Evolutionary conservation across 1,140 invertebrate genomes (phyloP).

Genomic region (Littorina saxatilis): DNA sequence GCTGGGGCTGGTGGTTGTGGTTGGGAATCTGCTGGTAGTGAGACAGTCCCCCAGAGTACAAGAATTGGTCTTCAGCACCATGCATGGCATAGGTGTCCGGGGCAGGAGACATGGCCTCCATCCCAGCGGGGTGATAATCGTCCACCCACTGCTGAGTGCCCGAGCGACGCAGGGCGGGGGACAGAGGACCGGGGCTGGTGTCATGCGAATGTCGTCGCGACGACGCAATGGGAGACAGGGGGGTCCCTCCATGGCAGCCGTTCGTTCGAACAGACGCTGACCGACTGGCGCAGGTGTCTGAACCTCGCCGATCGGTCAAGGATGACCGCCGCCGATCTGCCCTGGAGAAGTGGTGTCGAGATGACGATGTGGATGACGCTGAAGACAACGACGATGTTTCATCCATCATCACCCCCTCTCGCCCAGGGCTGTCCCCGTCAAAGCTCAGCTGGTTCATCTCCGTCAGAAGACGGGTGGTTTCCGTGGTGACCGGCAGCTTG

Average conservation of each 20-base stretch:
- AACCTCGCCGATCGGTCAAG: slow-evolving; percentile 26
- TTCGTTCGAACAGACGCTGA: slow-evolving; percentile 23
- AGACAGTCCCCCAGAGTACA: slow-evolving; percentile 31
- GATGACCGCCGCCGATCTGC: slow-evolving; percentile 37
- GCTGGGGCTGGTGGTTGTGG: neutral
- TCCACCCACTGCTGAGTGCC: slow-evolving; percentile 35
- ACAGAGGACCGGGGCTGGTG: slow-evolving; percentile 39
- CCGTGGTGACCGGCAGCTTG: slow-evolving; percentile 69
- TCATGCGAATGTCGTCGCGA: slow-evolving; percentile 29
- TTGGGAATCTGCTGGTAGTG: slow-evolving; percentile 25
- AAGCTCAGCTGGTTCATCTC: slow-evolving; percentile 68
- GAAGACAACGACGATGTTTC: slow-evolving; percentile 65
- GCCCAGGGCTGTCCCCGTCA: slow-evolving; percentile 50
- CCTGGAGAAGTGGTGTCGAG: slow-evolving; percentile 39
- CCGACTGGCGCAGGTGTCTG: slow-evolving; percentile 13
- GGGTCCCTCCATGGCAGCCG: slow-evolving; percentile 17
- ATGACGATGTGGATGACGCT: slow-evolving; percentile 31
- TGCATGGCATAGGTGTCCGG: neutral
- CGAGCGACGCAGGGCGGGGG: slow-evolving; percentile 34
- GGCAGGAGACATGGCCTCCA: neutral
- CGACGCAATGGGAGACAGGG: slow-evolving; percentile 38
- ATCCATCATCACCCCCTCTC: slow-evolving; percentile 51
- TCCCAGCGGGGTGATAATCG: slow-evolving; percentile 8
- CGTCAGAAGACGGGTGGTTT: slow-evolving; percentile 69
- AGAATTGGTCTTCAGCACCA: neutral